Conservation (phyloP, 2,113 vertebrate genomes). For the Ceuthmochares aereus region DNA sequence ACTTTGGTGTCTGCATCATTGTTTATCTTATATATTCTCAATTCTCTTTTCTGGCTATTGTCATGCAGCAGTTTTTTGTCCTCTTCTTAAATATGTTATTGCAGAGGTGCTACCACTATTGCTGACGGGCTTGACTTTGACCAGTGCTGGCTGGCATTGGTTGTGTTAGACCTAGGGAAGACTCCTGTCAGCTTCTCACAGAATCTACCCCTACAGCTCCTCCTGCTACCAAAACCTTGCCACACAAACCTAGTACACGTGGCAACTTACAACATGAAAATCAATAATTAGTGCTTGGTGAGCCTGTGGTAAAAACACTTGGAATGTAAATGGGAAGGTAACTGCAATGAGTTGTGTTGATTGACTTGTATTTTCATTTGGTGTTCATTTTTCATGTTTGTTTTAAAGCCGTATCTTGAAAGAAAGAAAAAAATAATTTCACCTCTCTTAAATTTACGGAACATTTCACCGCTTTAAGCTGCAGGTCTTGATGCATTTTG, state of each 20-base stretch:
- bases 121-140: neutral
- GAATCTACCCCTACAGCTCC: neutral
- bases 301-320: neutral
- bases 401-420: neutral
- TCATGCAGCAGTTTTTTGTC: accelerated
- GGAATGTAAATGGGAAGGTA: neutral
- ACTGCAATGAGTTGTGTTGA: neutral
- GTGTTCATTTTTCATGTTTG: neutral
- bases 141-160: neutral
- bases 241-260: accelerated
- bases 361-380: neutral
- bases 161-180: accelerated
- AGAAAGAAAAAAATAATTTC: neutral
- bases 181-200: neutral
- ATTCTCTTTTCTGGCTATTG: neutral
- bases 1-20: neutral
- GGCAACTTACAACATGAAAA: neutral
- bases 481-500: neutral
- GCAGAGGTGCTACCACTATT: accelerated
- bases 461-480: neutral
- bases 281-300: neutral
- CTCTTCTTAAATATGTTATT: neutral
- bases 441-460: neutral
- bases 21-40: neutral
- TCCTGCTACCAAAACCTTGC: neutral